phyloP scores from a whole-genome alignment of 2,888 invertebrate genomes.

The Diarsia brunnea region DNA sequence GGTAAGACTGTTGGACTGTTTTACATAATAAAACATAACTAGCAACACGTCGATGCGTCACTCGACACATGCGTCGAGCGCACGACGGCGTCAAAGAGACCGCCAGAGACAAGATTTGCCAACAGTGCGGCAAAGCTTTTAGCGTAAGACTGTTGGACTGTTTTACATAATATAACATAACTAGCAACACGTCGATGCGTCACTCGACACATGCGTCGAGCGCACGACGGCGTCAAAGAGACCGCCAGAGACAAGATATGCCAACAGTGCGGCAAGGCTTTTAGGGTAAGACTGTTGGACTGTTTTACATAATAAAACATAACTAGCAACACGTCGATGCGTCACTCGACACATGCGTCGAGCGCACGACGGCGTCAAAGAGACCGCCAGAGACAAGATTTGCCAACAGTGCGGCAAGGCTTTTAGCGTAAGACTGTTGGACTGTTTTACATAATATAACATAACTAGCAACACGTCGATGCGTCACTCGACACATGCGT shows the following conservation, averaged over 20 bases:
- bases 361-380: no score
- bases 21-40: slow-evolving; percentile 40
- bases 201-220: slow-evolving; percentile 78
- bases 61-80: slow-evolving; percentile 78
- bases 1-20: slow-evolving; percentile 66
- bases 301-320: no score
- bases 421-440: no score
- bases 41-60: slow-evolving; percentile 81
- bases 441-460: no score
- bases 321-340: no score
- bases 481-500: no score
- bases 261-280: slow-evolving; percentile 83
- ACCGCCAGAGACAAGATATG: slow-evolving; percentile 79
- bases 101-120: slow-evolving; percentile 79
- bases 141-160: slow-evolving; percentile 44
- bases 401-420: no score
- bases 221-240: slow-evolving; percentile 81
- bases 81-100: slow-evolving; percentile 80
- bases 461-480: no score
- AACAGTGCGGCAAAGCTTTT: slow-evolving; percentile 83
- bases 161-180: background rate
- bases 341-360: no score
- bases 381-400: no score
- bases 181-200: slow-evolving; percentile 81
- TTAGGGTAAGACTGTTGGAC: slow-evolving; percentile 60